Evolutionary conservation across 2,797 vertebrate genomes (phyloP).

Genomic region (Borostomias antarcticus): DNA sequence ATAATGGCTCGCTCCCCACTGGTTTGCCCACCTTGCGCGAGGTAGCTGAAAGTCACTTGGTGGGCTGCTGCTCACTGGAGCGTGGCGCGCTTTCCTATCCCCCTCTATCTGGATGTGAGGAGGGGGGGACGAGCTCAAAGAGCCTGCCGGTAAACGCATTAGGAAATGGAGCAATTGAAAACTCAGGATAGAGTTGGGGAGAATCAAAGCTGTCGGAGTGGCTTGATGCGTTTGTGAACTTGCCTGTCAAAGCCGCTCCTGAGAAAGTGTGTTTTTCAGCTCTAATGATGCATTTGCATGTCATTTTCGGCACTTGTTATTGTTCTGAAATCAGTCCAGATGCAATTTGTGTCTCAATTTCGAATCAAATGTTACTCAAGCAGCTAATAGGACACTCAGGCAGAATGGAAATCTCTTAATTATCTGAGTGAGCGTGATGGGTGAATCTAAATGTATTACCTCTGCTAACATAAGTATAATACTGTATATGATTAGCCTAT

Average conservation of each 20-base stretch:
- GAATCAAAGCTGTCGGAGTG: constrained; percentile 48
- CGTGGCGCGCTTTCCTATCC: constrained; percentile 76
- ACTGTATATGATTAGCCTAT: constrained; percentile 72
- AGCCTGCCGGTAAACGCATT: constrained; percentile 60
- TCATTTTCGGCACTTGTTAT: constrained; percentile 66
- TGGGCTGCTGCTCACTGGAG: constrained; percentile 79
- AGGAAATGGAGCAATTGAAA: constrained; percentile 55
- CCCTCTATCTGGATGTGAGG: constrained; percentile 85
- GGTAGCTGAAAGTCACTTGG: constrained; percentile 82
- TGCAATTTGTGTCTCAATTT: constrained; percentile 76
- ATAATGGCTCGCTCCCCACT: constrained; percentile 77
- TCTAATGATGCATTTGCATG: constrained; percentile 71
- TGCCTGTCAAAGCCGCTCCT: constrained; percentile 44
- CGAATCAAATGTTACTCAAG: constrained; percentile 69
- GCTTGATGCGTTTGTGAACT: constrained; percentile 42
- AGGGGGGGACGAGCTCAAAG: constrained; percentile 54
- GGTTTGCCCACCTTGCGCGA: constrained; percentile 85
- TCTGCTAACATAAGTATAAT: constrained; percentile 71
- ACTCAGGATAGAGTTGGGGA: constrained; percentile 52
- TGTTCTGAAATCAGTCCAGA: constrained; percentile 73
- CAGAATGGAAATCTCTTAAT: constrained; percentile 80
- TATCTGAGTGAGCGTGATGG: constrained; percentile 78
- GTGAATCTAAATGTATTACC: constrained; percentile 77
- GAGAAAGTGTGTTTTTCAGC: constrained; percentile 58
- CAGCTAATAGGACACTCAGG: constrained; percentile 76